Conservation (phyloP, 2,113 vertebrate species). For the Rattus norvegicus region GRCr8 NC_086021.1:149315001-149315500, state of each 20-base stretch:
- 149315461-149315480: no score
- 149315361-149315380: no score
- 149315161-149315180: constrained; percentile 8
- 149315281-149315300: no score
- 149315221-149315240: neutral
- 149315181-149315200: neutral
- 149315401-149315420: no score
- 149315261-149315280: no score
- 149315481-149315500: no score
- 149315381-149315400: no score
- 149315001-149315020: constrained; percentile 21
- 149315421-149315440: no score
- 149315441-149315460: no score
- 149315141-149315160: neutral
- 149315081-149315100: constrained; percentile 8
- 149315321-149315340: no score
- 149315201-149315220: neutral
- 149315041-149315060: neutral
- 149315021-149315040: neutral
- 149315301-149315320: no score
- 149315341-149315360: no score
- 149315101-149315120: constrained; percentile 29
- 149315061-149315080: neutral
- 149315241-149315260: neutral
- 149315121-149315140: neutral